Evolutionary conservation across 2,888 invertebrate genomes (phyloP).

Genomic region (Sminthurinus aureus): DNA sequence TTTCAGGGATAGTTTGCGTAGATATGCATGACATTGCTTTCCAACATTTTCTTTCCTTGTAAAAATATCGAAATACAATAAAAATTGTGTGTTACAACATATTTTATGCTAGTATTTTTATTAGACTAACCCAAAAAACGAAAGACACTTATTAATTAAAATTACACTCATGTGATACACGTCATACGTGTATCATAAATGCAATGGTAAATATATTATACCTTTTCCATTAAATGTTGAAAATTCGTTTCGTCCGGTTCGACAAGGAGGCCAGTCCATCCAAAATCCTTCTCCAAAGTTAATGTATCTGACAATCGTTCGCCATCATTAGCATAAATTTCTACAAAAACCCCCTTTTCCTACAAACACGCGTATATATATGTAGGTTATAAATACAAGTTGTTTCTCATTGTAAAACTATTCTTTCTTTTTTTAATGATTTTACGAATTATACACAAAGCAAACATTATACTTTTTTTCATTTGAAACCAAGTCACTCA

Average conservation of each 20-base stretch:
- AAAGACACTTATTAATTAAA: too few relatives aligned
- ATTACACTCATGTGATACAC: too few relatives aligned
- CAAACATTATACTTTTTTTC: neutral
- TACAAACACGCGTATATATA: too few relatives aligned
- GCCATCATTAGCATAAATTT: neutral
- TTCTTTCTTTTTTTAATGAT: too few relatives aligned
- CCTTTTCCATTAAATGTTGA: neutral
- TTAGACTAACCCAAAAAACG: too few relatives aligned
- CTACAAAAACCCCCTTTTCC: conserved; percentile 4
- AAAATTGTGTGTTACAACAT: neutral
- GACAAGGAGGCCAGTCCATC: neutral
- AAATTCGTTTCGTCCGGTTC: neutral
- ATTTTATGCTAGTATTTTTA: too few relatives aligned
- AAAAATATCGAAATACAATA: neutral
- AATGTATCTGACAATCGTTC: neutral
- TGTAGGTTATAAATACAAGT: too few relatives aligned
- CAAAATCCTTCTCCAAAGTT: neutral
- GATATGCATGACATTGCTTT: neutral
- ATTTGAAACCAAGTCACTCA: neutral
- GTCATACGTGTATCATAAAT: too few relatives aligned
- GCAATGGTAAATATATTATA: neutral
- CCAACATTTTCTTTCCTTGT: neutral
- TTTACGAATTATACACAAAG: too few relatives aligned
- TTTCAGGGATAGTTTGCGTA: neutral
- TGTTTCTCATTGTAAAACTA: too few relatives aligned